Conservation (phyloP, 2,797 vertebrate species). For the Betta splendens region DNA sequence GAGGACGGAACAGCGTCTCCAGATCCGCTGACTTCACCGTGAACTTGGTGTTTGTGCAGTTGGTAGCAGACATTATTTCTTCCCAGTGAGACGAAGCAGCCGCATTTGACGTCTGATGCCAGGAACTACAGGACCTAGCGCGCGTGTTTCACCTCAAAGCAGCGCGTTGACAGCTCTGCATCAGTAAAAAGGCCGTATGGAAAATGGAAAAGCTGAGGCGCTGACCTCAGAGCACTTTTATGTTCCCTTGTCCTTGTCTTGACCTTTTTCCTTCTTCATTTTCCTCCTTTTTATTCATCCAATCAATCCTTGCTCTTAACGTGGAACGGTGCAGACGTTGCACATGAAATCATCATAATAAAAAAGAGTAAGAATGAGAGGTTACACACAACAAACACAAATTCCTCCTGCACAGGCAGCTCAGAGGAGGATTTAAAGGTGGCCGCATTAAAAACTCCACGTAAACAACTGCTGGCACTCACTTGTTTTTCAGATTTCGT, state of each 20-base stretch:
- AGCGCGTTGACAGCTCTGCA: slow-evolving; percentile 41
- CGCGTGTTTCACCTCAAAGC: slow-evolving; percentile 49
- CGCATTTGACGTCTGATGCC: slow-evolving; percentile 38
- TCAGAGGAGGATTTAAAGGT: neutral
- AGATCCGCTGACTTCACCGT: slow-evolving; percentile 33
- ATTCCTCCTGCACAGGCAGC: slow-evolving; percentile 3
- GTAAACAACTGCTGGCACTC: slow-evolving; percentile 13
- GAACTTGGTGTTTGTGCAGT: slow-evolving; percentile 28
- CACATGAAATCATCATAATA: no score
- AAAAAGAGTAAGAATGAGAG: slow-evolving; percentile 5
- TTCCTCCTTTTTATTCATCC: neutral
- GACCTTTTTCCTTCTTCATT: slow-evolving; percentile 6
- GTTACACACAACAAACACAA: slow-evolving; percentile 5
- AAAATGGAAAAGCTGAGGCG: slow-evolving; percentile 40
- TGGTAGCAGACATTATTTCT: slow-evolving; percentile 34
- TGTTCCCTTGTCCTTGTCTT: slow-evolving; percentile 6
- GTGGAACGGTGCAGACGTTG: no score
- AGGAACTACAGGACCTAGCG: slow-evolving; percentile 30
- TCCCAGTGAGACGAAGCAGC: slow-evolving; percentile 14
- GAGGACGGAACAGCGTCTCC: slow-evolving; percentile 34
- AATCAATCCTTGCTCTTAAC: neutral
- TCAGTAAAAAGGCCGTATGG: slow-evolving; percentile 21
- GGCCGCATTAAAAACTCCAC: slow-evolving; percentile 4
- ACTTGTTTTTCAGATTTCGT: slow-evolving; percentile 29
- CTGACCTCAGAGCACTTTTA: slow-evolving; percentile 28